phyloP scores from a whole-genome alignment of 2,113 vertebrate species.

The Vicugna pacos region DNA sequence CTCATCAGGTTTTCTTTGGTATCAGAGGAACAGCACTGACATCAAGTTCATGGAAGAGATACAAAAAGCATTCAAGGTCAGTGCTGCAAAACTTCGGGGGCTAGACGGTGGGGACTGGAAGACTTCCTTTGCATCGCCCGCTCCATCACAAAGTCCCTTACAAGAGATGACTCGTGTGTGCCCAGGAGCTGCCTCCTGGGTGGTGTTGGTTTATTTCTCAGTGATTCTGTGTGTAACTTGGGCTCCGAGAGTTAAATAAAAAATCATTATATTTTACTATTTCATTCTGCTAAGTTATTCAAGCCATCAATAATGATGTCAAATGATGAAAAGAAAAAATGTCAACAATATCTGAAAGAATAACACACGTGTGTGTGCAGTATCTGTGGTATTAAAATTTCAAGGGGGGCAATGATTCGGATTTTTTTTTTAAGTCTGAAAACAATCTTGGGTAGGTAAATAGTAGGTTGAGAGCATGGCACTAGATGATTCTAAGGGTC shows the following conservation, averaged over 20 bases:
- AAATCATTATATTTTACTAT: slow-evolving; percentile 6
- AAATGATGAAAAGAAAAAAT: slow-evolving; percentile 28
- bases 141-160: neutral
- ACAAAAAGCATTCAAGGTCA: neutral
- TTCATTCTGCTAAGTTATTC: slow-evolving; percentile 36
- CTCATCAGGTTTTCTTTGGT: neutral
- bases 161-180: neutral
- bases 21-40: neutral
- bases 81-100: neutral
- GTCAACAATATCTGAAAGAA: neutral
- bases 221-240: slow-evolving; percentile 19
- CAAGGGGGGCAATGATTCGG: neutral
- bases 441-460: neutral
- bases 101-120: neutral
- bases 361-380: neutral
- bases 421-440: too few relatives aligned
- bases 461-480: neutral
- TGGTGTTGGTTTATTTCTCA: neutral
- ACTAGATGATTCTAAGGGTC: neutral
- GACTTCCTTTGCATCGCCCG: neutral
- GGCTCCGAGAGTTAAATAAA: slow-evolving; percentile 25
- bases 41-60: neutral
- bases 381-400: slow-evolving; percentile 1
- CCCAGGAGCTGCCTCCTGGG: neutral
- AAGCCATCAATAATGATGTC: neutral